Base-by-base conservation (phyloP, 2,113 vertebrate genomes). In the Cephalopterus ornatus region DNA sequence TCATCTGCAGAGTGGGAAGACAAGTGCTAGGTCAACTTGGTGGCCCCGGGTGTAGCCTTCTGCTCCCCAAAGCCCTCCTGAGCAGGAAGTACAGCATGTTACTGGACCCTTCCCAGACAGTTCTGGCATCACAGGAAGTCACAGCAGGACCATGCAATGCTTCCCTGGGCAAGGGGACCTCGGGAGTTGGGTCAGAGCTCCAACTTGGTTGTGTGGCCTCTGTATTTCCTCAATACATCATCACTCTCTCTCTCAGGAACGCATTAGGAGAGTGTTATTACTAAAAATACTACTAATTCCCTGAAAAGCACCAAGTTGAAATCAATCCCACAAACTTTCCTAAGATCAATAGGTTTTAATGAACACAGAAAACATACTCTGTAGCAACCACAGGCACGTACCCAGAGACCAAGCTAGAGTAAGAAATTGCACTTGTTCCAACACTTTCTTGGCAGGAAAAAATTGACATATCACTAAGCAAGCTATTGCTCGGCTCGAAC, bases 291-390 rank as follows among this genome's bases (percentile, higher is more conserved):
- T 55, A 66, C 81, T 94, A 93, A 93, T 93, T 87, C 83, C 46
- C 66, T 82, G 92, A 91, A 93, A 95, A 89, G 61, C 74, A 76
- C 28, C 1, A 17, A 85, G 83, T 62, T 94, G 88, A 95, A 96
- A 96, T 94, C 90, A 93, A 95, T 95, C 68, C 46, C 81, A 74
- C 72, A 89, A 96, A 96, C 86, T 93, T 96, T 82, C 89, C 47
- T 50, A 37, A 81, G 88, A 96, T 93, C 95, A 86, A 94, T 94
- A 94, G 70, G 68, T 78, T 96, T 93, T 92, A 96, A 96, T 72
- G 76, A 95, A 94, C 90, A 93, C 53, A 92, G 68, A 86, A 95
- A 94, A 96, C 73, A 75, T 37, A 88, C 44, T 91, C 58, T 33
- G 79, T 67, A 85, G 77, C 86, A 91, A 89, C 53, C 82, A 94